Percentiles rank a stretch among this genome's conserved stretches.
Evolutionary conservation across 2,888 invertebrate genomes (phyloP).

Genomic region (Cryptus armator): DNA sequence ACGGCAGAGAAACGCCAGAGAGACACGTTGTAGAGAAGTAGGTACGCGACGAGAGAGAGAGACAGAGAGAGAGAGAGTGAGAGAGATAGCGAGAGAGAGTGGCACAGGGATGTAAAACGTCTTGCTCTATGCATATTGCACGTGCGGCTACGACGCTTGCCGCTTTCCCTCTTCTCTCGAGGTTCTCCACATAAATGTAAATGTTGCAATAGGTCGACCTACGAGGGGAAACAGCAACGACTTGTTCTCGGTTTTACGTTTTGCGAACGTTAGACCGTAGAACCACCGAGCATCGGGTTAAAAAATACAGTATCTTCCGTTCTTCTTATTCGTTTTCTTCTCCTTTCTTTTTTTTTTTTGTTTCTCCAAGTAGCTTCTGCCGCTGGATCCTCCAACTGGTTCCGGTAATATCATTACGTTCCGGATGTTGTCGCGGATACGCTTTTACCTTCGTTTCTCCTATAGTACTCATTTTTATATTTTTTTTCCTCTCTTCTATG

Average conservation of each 20-base stretch:
- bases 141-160: conserved; percentile 27
- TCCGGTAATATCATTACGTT: conserved; percentile 1
- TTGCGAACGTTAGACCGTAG: too few relatives aligned
- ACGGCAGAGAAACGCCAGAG: conserved; percentile 25
- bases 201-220: conserved; percentile 51
- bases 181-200: conserved; percentile 27
- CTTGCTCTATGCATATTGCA: conserved; percentile 48
- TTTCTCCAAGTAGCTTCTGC: background rate
- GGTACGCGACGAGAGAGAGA: conserved; percentile 4
- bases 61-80: background rate
- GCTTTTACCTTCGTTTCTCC: conserved; percentile 16
- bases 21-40: conserved; percentile 7
- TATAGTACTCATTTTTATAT: background rate
- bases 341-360: background rate
- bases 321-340: conserved; percentile 5
- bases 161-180: background rate
- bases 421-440: conserved; percentile 8
- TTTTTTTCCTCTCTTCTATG: background rate
- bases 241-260: conserved; percentile 17
- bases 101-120: conserved; percentile 42
- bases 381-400: background rate
- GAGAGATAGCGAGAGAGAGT: background rate
- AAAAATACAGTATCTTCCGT: background rate
- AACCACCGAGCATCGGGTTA: background rate
- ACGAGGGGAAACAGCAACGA: conserved; percentile 27